Conservation (phyloP, 2,888 invertebrate species). For the Empis livida region DNA sequence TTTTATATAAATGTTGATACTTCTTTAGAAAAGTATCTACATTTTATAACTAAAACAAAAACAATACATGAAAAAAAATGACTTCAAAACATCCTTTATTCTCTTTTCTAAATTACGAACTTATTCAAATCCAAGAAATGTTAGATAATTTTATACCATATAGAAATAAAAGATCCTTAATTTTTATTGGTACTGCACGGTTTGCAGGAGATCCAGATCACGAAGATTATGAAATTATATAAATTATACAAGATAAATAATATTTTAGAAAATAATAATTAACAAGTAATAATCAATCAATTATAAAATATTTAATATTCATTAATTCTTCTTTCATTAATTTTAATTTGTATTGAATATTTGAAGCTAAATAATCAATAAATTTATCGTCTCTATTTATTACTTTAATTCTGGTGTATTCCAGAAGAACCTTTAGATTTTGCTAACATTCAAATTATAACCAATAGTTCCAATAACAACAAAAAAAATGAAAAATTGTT, state of each 20-base stretch:
- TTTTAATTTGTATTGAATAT: too few species aligned
- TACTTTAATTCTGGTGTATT: too few species aligned
- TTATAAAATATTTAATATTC: too few species aligned
- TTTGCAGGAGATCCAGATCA: conserved; percentile 8
- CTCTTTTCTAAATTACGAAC: conserved; percentile 4
- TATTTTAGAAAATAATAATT: conserved; percentile 2
- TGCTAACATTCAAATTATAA: conserved; percentile 6
- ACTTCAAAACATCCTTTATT: conserved; percentile 3
- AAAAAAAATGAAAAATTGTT: not conserved
- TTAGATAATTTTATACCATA: conserved; percentile 3
- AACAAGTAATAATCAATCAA: conserved; percentile 4
- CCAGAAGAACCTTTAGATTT: conserved; percentile 7
- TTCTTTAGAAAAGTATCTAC: conserved; percentile 5
- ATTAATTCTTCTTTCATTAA: too few species aligned
- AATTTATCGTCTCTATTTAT: too few species aligned
- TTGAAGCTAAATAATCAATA: too few species aligned
- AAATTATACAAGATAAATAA: conserved; percentile 3
- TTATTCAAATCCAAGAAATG: not conserved
- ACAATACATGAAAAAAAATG: conserved; percentile 1
- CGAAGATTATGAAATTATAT: conserved; percentile 7
- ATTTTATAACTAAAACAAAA: conserved; percentile 3
- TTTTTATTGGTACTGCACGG: conserved; percentile 9
- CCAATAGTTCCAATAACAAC: not conserved
- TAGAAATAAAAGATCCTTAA: conserved; percentile 5
- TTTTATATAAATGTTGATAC: conserved; percentile 8